Evolutionary conservation across 2,797 vertebrate species (phyloP).

Genomic region (Notamacropus eugenii): DNA sequence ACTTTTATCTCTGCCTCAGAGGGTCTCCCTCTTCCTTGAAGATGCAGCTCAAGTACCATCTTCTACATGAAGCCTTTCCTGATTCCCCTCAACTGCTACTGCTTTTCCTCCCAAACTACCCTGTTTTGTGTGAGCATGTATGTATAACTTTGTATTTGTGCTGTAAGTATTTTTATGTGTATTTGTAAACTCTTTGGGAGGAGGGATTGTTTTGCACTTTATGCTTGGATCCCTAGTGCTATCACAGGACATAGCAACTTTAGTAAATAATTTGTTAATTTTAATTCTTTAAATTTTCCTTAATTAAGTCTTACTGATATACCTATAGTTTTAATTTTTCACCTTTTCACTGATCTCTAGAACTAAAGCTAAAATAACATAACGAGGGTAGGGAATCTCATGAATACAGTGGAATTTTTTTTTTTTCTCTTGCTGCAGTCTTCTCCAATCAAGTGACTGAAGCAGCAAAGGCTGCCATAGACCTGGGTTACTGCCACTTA

Average conservation of each 20-base stretch:
- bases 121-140: neutral
- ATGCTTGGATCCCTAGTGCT: neutral
- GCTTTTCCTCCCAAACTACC: too few species aligned
- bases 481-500: constrained; percentile 86
- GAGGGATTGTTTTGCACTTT: neutral
- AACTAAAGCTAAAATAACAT: neutral
- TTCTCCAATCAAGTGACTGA: constrained; percentile 79
- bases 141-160: neutral
- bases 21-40: too few species aligned
- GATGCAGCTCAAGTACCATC: neutral
- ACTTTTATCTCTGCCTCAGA: too few species aligned
- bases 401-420: neutral
- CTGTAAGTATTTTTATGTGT: neutral
- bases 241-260: neutral
- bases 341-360: neutral
- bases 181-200: neutral
- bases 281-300: neutral
- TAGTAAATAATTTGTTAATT: neutral
- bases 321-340: neutral
- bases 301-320: neutral
- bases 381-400: neutral
- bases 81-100: too few species aligned
- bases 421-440: constrained; percentile 81
- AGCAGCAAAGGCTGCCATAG: constrained; percentile 85
- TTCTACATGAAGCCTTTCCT: neutral